Percentiles rank a stretch among this genome's conserved stretches.
These are phyloP conservation scores for Schizothorax lantsangensis DNA, from an alignment of 2,797 vertebrate genomes.

Conservation along the genomic window DNA sequence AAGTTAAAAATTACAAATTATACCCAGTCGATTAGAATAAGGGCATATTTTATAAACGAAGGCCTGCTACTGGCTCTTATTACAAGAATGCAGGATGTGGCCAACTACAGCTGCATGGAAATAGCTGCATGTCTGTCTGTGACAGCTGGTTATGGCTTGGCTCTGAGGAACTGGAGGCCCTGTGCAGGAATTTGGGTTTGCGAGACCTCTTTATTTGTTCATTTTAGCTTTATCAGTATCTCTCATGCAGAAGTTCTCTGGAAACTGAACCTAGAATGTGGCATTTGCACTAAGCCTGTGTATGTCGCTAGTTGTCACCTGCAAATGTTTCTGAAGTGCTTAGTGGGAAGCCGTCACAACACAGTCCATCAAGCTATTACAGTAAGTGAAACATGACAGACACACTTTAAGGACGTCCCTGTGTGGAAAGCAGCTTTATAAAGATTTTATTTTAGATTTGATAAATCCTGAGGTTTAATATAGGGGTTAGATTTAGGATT, in stretches of 20 bases:
- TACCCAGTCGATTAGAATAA: not conserved
- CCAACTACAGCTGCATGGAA: slow-evolving; percentile 56
- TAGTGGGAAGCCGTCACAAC: not conserved
- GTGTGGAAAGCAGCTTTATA: slow-evolving; percentile 14
- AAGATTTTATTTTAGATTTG: not conserved
- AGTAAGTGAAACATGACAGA: not conserved
- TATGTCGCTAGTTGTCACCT: not conserved
- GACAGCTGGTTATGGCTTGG: slow-evolving; percentile 23
- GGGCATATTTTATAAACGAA: not conserved
- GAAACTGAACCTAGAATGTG: not conserved
- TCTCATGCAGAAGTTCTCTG: not conserved
- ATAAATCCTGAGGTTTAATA: not conserved
- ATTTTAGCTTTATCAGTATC: not conserved
- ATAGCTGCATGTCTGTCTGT: slow-evolving; percentile 27
- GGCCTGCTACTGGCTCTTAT: slow-evolving; percentile 45
- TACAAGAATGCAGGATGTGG: slow-evolving; percentile 64
- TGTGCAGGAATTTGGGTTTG: slow-evolving; percentile 34
- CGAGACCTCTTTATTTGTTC: slow-evolving; percentile 1
- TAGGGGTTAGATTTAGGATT: not conserved
- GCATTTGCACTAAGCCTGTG: not conserved
- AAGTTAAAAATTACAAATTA: slow-evolving; percentile 1
- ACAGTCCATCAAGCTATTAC: not conserved
- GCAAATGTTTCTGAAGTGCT: not conserved
- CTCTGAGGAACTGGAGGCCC: slow-evolving; percentile 16
- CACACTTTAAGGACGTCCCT: not conserved